Conservation (phyloP, 2,888 invertebrate species). For the Drosophila neoperkinsi region DNA sequence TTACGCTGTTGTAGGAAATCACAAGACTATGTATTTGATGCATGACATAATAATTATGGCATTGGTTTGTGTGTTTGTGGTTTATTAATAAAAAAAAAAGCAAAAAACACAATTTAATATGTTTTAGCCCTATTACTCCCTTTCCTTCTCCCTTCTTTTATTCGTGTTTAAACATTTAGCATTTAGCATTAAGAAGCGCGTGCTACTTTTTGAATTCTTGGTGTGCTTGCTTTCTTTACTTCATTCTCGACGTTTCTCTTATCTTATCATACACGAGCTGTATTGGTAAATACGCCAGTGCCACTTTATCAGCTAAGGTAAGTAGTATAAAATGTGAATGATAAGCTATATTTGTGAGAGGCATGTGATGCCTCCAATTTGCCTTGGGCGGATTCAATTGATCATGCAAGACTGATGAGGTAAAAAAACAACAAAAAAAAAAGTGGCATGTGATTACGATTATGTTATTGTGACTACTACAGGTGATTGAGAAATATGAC, state of each 20-base stretch:
- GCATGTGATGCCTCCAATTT: slow-evolving; percentile 62
- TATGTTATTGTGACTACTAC: slow-evolving; percentile 20
- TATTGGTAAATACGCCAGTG: slow-evolving; percentile 72
- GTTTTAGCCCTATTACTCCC: neutral
- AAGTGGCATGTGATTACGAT: slow-evolving; percentile 73
- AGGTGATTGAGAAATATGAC: slow-evolving; percentile 20
- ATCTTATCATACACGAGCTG: slow-evolving; percentile 63
- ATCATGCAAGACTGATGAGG: slow-evolving; percentile 45
- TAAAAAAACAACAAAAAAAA: slow-evolving; percentile 1
- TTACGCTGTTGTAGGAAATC: slow-evolving; percentile 39
- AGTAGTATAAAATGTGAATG: slow-evolving; percentile 43
- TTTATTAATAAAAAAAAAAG: slow-evolving; percentile 16
- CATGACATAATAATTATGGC: slow-evolving; percentile 71
- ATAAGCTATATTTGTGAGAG: slow-evolving; percentile 46
- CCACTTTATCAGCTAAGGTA: slow-evolving; percentile 56
- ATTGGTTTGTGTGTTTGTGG: slow-evolving; percentile 36
- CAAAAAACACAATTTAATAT: neutral
- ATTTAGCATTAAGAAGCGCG: slow-evolving; percentile 40
- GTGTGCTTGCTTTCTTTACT: slow-evolving; percentile 13
- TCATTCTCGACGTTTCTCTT: slow-evolving; percentile 14
- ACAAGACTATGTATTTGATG: slow-evolving; percentile 58
- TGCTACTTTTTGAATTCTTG: slow-evolving; percentile 49
- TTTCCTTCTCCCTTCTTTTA: neutral
- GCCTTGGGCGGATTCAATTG: slow-evolving; percentile 36
- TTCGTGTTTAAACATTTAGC: slow-evolving; percentile 22